Evolutionary conservation across 2,888 invertebrate species (phyloP).

Genomic region (Hypomecis atomaria): DNA sequence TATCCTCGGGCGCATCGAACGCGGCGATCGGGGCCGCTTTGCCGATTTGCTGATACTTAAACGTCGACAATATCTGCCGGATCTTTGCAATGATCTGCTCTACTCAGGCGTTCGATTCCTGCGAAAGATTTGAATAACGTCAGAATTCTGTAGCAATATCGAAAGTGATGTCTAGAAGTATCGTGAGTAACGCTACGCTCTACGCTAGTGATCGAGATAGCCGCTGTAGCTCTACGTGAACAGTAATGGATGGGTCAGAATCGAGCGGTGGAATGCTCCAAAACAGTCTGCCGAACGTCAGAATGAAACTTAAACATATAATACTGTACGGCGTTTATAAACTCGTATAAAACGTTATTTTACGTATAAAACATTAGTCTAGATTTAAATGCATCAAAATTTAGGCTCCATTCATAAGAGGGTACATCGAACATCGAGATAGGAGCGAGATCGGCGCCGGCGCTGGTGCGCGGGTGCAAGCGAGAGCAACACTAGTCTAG

Average conservation of each 20-base stretch:
- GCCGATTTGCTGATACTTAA: constrained; percentile 87
- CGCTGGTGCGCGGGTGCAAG: constrained; percentile 67
- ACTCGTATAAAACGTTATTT: constrained; percentile 68
- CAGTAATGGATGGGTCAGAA: constrained; percentile 58
- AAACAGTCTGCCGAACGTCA: constrained; percentile 54
- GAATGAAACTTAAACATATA: constrained; percentile 63
- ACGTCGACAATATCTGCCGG: constrained; percentile 91
- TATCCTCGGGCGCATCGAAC: constrained; percentile 77
- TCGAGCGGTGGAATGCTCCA: constrained; percentile 59
- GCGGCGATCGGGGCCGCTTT: constrained; percentile 80
- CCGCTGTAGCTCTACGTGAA: constrained; percentile 69
- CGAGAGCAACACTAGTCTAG: constrained; percentile 79
- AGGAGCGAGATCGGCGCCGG: constrained; percentile 48
- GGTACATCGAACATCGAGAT: constrained; percentile 70
- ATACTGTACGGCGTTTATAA: constrained; percentile 77
- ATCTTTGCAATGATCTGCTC: constrained; percentile 94
- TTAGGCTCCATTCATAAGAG: constrained; percentile 81
- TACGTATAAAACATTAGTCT: constrained; percentile 76
- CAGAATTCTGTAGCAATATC: constrained; percentile 64
- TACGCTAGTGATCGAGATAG: constrained; percentile 69
- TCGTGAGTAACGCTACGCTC: constrained; percentile 66
- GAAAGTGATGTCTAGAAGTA: constrained; percentile 45
- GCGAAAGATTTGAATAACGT: constrained; percentile 80
- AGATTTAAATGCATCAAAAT: constrained; percentile 78
- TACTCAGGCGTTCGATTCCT: constrained; percentile 96